These are phyloP conservation scores for Smithornis capensis DNA, from an alignment of 2,113 vertebrate species.

Conservation along the genomic window DNA sequence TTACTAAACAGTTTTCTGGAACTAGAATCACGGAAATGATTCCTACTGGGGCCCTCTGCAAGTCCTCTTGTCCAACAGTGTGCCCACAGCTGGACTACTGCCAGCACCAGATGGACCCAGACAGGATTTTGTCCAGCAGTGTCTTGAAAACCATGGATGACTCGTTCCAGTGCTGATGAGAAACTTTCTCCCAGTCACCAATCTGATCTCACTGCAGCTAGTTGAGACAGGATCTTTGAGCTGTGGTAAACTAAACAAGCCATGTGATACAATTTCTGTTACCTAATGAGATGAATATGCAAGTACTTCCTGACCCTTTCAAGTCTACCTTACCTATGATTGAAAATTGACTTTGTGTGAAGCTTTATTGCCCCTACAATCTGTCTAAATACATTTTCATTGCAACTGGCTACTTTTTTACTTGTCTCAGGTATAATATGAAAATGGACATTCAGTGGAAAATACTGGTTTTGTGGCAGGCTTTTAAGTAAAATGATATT, in stretches of 20 bases:
- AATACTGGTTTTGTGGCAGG: not conserved
- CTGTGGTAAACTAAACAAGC: not conserved
- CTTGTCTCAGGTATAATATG: not conserved
- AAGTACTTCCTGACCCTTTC: not conserved
- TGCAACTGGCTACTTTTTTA: not conserved
- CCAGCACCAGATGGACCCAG: not conserved
- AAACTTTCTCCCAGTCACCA: not conserved
- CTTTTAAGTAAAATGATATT: not conserved
- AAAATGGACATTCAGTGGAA: not conserved
- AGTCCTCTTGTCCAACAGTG: not conserved
- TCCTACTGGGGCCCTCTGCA: not conserved
- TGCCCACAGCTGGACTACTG: not conserved
- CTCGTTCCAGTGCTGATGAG: not conserved
- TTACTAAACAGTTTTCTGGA: not conserved
- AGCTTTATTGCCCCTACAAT: not conserved
- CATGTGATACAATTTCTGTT: slow-evolving; percentile 15
- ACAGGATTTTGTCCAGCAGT: not conserved
- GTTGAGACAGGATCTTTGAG: slow-evolving; percentile 33
- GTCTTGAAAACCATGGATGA: not conserved
- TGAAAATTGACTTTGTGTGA: not conserved
- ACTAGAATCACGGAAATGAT: not conserved
- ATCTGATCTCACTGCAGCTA: slow-evolving; percentile 24
- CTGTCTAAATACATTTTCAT: not conserved
- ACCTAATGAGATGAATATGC: slow-evolving; percentile 36
- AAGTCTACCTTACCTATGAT: not conserved